phyloP scores from a whole-genome alignment of 2,113 vertebrate species.

The Forbesichthys agassizii region DNA sequence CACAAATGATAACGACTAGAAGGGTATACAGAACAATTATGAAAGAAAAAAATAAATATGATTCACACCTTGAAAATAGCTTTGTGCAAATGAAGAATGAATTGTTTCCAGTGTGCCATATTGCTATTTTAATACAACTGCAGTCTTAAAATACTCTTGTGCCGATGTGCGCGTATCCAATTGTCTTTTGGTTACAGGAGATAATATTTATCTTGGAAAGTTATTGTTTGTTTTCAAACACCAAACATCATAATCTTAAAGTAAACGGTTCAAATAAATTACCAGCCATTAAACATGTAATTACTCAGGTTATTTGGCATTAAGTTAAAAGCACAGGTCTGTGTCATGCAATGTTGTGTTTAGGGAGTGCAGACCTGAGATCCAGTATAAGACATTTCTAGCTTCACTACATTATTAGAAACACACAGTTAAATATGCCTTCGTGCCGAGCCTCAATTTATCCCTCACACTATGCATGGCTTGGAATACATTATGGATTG shows the following conservation, averaged over 20 bases:
- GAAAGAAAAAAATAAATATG: neutral
- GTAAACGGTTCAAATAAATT: constrained; percentile 44
- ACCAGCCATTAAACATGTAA: constrained; percentile 50
- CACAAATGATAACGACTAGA: constrained; percentile 4
- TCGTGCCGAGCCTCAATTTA: too few species aligned
- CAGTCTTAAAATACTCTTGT: constrained; percentile 24
- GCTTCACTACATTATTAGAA: constrained; percentile 32
- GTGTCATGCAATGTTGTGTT: constrained; percentile 39
- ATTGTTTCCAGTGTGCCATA: constrained; percentile 3
- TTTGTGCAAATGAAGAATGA: constrained; percentile 7
- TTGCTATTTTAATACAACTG: constrained; percentile 20
- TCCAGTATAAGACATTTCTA: too few species aligned
- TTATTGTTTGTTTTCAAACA: neutral
- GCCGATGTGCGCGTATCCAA: neutral
- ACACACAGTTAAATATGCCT: constrained; percentile 31
- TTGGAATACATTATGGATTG: constrained; percentile 50
- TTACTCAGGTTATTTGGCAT: constrained; percentile 25
- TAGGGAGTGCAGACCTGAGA: constrained; percentile 18
- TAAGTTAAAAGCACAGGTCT: constrained; percentile 18
- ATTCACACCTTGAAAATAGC: constrained; percentile 3
- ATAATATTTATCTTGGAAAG: neutral
- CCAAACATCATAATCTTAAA: constrained; percentile 34
- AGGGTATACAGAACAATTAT: neutral
- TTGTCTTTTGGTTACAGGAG: neutral
- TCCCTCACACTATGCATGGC: too few species aligned